These are phyloP conservation scores for Erebia palarica DNA, from an alignment of 2,888 invertebrate species.

Conservation along the genomic window DNA sequence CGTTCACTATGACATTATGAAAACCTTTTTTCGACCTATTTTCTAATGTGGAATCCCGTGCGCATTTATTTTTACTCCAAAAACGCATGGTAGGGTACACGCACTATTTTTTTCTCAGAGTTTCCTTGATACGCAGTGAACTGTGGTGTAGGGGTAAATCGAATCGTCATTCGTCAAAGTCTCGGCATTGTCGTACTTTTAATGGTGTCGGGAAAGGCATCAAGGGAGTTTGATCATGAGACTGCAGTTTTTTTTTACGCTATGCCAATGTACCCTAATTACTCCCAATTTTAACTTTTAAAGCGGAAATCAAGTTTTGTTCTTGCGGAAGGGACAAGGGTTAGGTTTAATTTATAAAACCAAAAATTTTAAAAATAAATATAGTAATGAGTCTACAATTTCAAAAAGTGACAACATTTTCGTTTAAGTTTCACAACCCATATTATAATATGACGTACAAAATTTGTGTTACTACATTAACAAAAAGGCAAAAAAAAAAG, in stretches of 20 bases:
- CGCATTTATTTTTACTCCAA: too few species aligned
- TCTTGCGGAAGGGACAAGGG: slow-evolving; percentile 8
- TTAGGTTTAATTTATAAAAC: background rate
- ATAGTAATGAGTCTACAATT: too few species aligned
- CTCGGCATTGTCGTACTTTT: slow-evolving; percentile 13
- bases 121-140: background rate
- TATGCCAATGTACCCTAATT: slow-evolving; percentile 19
- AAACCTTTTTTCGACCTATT: too few species aligned
- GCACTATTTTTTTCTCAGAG: background rate
- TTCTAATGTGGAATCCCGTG: too few species aligned
- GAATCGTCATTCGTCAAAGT: slow-evolving; percentile 19
- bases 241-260: slow-evolving; percentile 19
- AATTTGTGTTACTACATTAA: too few species aligned
- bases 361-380: too few species aligned
- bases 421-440: too few species aligned
- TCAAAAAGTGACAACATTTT: background rate
- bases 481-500: background rate
- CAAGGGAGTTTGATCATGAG: slow-evolving; percentile 13
- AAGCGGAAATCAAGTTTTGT: background rate
- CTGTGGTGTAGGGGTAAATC: background rate
- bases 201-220: slow-evolving; percentile 15
- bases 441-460: too few species aligned
- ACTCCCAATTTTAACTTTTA: background rate
- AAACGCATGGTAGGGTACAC: background rate
- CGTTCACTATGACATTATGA: too few species aligned